A percentile compares a stretch with the other conserved stretches of the same genome.
These are phyloP conservation scores for Campoplex capitator DNA, from an alignment of 2,888 invertebrate genomes.

Conservation along the genomic window DNA sequence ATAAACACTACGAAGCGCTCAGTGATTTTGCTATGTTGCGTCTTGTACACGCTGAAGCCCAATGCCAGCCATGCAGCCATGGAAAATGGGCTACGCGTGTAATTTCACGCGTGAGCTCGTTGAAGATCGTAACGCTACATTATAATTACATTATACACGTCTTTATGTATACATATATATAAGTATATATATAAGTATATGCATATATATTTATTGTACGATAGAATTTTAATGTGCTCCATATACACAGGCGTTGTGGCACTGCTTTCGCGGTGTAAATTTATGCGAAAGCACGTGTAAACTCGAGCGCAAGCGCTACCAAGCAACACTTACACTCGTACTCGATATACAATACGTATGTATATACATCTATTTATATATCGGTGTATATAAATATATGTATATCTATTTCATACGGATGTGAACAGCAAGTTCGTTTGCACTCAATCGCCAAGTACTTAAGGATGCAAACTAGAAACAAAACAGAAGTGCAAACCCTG, in stretches of 20 bases:
- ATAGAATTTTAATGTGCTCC: conserved; percentile 52
- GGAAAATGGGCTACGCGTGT: conserved; percentile 48
- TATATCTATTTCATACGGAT: conserved; percentile 14
- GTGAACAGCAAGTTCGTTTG: conserved; percentile 26
- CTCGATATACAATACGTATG: neutral
- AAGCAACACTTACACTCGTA: neutral
- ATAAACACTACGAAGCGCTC: conserved; percentile 39
- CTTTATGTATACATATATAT: neutral
- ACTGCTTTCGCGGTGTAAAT: conserved; percentile 57
- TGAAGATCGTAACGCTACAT: conserved; percentile 54
- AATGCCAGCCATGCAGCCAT: conserved; percentile 25
- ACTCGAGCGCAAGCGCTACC: conserved; percentile 57
- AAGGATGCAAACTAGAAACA: conserved; percentile 66
- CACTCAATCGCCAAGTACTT: conserved; percentile 56
- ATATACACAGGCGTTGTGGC: conserved; percentile 38
- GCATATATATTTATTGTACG: conserved; percentile 10
- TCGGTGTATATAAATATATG: neutral
- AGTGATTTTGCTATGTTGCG: conserved; percentile 51
- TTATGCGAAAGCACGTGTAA: conserved; percentile 67
- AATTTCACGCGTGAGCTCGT: conserved; percentile 64
- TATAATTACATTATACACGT: conserved; percentile 42
- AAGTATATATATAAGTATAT: neutral
- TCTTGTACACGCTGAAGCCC: conserved; percentile 18
- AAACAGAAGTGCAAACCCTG: conserved; percentile 63
- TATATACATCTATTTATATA: neutral